Base-by-base conservation (phyloP, 1,140 invertebrate genomes). In the Drosophila sechellia region DNA sequence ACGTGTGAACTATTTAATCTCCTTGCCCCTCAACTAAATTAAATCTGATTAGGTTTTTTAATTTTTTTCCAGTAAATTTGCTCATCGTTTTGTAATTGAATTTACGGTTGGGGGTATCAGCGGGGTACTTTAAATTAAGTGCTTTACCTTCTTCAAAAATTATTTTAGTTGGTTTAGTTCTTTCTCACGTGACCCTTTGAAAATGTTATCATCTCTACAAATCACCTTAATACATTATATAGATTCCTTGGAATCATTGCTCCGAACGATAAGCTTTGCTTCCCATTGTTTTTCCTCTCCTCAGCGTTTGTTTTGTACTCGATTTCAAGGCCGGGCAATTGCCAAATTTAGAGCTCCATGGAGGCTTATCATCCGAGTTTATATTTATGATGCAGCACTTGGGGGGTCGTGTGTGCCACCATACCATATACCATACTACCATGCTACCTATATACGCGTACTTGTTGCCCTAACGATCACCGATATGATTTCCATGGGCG, bases 321-420 rank as follows among this genome's bases (percentile, higher is more conserved):
- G 55, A 11, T 65, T 70, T 60, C 83, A 85, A 85, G 81, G 81
- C 78, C 69, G 70, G 52, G 2, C 13, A 69, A 75, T 66, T 81
- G 83, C 81, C 83, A 81, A 85, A 85, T 66, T 87, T 75, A 77
- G 59, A 56, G 55, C 59, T 37, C 37, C 34, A 31, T 11, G 42
- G 56, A 13, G 37, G 66, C 81, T 85, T 87, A 85, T 85, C 81
- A 56, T 5, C 20, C 48, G 22, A 31, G 50, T 58, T 57, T 70
- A 31, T 71, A 79, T 74, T 80, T 80, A 85, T 58, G 74, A 86
- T 81, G 63, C 66, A 77, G 8, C 39, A 48, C 50, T 56, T 60
- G 49, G 74, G 73, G 74, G 74, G 79, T n/a, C 43, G 59, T 79
- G 70, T 73, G 50, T 58, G 8, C 6, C 22, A 40, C 37, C 35